Evolutionary conservation across 2,888 invertebrate genomes (phyloP), one percentile per base, ranked within the genome.

Genomic region (Rapana venosa): DNA sequence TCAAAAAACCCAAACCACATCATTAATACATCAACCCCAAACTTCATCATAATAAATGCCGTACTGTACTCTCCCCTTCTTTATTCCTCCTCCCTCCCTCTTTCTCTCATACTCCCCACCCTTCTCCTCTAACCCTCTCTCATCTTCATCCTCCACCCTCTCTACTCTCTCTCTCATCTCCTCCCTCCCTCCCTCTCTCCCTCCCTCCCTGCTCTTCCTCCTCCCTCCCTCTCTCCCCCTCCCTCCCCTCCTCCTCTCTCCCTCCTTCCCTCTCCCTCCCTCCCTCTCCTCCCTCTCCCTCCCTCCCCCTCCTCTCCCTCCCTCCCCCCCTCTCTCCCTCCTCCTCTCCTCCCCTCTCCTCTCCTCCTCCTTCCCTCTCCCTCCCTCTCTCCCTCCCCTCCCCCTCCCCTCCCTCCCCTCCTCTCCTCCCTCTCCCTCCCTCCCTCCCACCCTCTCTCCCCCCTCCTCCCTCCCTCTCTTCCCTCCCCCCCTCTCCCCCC

Each of bases 391-490:
- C 35, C n/a, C 30, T 58, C n/a, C 83, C 47, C 58, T 13, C 11
- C 79, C 74, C 81, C 88, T 86, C 61, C 85, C 87, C 70, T 35
- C n/a, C n/a, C 35, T n/a, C 79, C 88, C 6, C 77, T 86, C 88
- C 88, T 26, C 35, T 88, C 35, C 8, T 58, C 36, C 30, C 77
- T 22, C 86, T 88, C 77, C 32, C 77, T 11, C 74, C 74, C 30
- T n/a, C n/a, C 74, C 2, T 74, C n/a, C 1, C 32, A 0, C 11
- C 15, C 15, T 5, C 56, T 15, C 8, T 47, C 56, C 47, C 32
- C 15, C 30, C 47, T 20, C 61, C 77, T 13, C 1, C 26, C 36
- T 36, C 56, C n/a, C 22, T 17, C 11, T 2, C 20, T 56, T 11
- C n/a, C 13, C 32, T 11, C n/a, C 58, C 77, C 22, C 30, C 35